Base-by-base conservation (phyloP, 2,113 vertebrate species). In the Sinocyclocheilus maitianheensis region DNA sequence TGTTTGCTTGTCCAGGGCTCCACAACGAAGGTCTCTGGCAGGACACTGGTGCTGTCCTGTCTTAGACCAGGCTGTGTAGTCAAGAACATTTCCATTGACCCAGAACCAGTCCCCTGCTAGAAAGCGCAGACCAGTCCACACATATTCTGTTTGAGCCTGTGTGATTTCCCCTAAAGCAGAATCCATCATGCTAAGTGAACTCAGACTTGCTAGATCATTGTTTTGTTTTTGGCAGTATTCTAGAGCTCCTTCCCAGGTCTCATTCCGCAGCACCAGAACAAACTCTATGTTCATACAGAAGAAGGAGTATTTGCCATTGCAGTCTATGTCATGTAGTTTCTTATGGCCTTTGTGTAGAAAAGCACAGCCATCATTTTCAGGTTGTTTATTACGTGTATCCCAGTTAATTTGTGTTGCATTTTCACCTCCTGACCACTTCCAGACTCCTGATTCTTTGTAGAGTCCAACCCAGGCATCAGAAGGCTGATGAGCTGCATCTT, bases 81-180 rank as follows among this genome's bases (percentile, higher is more conserved):
- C 26, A 26, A 69, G 48, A 37, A 65, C 46, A 71, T 71, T 7
- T 37, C 76, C 84, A 58, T 11, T 55, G 62, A 85, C 26, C 84
- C 84, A 85, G 14, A 67, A 40, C 84, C 84, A 85, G 5, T 78
- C 34, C 10, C 43, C 65, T 30, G 65, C 84, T 37, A 79, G 75
- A 78, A 43, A 85, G 30, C 22, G 62, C 75, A 85, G 60, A 51
- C 84, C 84, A 48, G 2, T 85, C 84, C 84, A 85, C 43, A 85
- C 46, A 20, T 69, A 12, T 55, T 48, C 16, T 5, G 74, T 78
- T 46, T 78, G n/a, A 8, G 74, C 75, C 10, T 3, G 58, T 37
- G 43, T 11, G 60, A 18, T 77, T 22, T 34, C 16, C 8, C 9
- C 43, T 5, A 51, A n/a, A 77, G 62, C 84, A 34, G 4, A n/a